These are phyloP conservation scores for Eurois occulta DNA, from an alignment of 2,888 invertebrate genomes.

Conservation along the genomic window DNA sequence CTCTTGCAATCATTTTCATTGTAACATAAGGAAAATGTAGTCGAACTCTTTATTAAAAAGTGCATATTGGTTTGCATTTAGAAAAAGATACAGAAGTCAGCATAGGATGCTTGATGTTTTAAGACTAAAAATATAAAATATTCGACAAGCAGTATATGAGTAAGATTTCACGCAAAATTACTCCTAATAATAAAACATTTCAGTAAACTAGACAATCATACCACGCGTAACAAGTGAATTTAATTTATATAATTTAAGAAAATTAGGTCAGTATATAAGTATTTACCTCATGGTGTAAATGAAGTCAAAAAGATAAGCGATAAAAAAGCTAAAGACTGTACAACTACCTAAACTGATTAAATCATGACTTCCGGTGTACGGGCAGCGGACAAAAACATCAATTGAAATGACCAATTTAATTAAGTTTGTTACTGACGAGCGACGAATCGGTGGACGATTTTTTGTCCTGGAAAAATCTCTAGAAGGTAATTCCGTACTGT, in stretches of 20 bases:
- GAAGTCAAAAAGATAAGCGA: conserved; percentile 43
- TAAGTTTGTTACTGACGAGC: conserved; percentile 7
- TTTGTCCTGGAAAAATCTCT: neutral
- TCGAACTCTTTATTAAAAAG: neutral
- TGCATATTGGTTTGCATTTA: neutral
- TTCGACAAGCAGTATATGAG: neutral
- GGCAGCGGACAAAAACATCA: conserved; percentile 24
- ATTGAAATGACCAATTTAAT: conserved; percentile 26
- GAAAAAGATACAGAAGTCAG: neutral
- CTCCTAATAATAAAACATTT: neutral
- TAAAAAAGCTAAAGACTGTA: conserved; percentile 31
- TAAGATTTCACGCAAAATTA: no score
- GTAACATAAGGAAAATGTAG: neutral
- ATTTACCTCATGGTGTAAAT: conserved; percentile 32
- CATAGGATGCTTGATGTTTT: no score
- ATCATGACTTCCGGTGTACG: conserved; percentile 60
- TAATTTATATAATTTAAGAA: conserved; percentile 9
- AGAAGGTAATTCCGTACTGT: neutral
- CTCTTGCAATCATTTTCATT: neutral
- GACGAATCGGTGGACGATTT: conserved; percentile 5
- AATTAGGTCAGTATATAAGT: conserved; percentile 21
- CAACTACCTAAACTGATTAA: conserved; percentile 47
- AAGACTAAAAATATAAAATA: neutral
- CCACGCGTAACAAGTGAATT: neutral
- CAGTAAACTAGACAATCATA: neutral